Base-by-base conservation (phyloP, 2,797 vertebrate species). In the Streptopelia turtur region DNA sequence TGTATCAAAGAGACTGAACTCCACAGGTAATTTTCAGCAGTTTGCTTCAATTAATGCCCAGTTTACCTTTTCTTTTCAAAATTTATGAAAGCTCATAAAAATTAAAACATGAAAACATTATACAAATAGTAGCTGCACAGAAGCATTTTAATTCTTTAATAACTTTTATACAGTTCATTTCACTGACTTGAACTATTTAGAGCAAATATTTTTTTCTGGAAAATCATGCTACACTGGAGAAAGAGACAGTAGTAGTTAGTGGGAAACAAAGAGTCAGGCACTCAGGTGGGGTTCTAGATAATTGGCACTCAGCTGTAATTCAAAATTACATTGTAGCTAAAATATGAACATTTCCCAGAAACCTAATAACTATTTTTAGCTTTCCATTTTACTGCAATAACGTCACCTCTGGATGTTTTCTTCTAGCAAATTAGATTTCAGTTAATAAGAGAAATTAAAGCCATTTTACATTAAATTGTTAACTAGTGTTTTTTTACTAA, bases 371-470 rank as follows among this genome's bases (percentile, higher is more conserved):
- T 89, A 83, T 94, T 97, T 97, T 96, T 89, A 96, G 63, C 76
- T 95, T 68, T 76, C 74, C 4, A 8, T 91, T 97, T 95, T 89
- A 91, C 82, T 85, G 39, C 16, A 57, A 83, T 92, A 97, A 90
- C 90, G 50, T 91, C 83, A 89, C 79, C 83, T 61, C 43, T 76
- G 78, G 66, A 88, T 87, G 71, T 89, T 96, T 96, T 94, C 75
- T 90, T 97, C 83, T 85, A 87, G 57, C 56, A 94, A 96, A 96
- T 96, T 90, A 96, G 43, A 56, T 75, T 93, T 84, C 85, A 49
- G 49, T 95, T 97, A 95, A 96, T 93, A 86, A 81, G 39, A 97
- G 56, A 76, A 68, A 94, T 95, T 95, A 96, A 95, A 89, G 97
- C 55, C 41, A 90, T 85, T 96, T 97, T 83, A 91, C 24, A 84